These are phyloP conservation scores for Hoplostethus mediterraneus DNA, from an alignment of 2,797 vertebrate species.

Conservation along the genomic window DNA sequence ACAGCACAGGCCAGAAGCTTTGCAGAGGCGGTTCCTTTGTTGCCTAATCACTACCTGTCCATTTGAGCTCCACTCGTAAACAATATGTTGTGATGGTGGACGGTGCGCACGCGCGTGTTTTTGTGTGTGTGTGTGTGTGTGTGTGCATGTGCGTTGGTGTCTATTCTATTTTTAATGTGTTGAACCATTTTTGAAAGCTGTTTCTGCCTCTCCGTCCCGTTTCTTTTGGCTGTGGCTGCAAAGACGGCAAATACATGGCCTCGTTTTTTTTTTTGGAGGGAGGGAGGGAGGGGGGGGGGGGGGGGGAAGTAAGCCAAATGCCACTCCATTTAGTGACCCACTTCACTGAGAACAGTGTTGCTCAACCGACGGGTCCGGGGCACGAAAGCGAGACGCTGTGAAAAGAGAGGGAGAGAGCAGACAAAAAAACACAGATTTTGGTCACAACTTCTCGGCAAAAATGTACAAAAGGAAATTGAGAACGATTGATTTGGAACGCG, in stretches of 20 bases:
- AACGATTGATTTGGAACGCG: slow-evolving; percentile 25
- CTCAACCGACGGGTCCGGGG: not conserved
- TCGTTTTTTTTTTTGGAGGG: slow-evolving; percentile 14
- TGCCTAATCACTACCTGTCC: slow-evolving; percentile 78
- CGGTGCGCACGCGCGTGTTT: not conserved
- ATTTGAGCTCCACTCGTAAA: slow-evolving; percentile 61
- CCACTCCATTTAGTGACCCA: not conserved
- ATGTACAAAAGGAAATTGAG: slow-evolving; percentile 34
- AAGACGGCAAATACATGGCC: slow-evolving; percentile 35
- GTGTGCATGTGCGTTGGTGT: slow-evolving; percentile 24
- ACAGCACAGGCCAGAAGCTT: slow-evolving; percentile 44
- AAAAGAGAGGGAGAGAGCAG: not conserved
- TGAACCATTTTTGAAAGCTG: slow-evolving; percentile 55
- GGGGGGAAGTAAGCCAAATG: slow-evolving; percentile 3
- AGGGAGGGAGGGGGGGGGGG: not conserved
- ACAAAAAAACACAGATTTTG: slow-evolving; percentile 6
- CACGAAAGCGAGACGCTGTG: not conserved
- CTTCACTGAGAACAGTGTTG: slow-evolving; percentile 12
- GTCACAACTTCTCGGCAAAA: slow-evolving; percentile 11
- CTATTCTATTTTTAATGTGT: slow-evolving; percentile 75
- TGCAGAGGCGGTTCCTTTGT: slow-evolving; percentile 74
- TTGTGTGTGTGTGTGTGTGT: not conserved
- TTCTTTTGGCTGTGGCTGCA: slow-evolving; percentile 41
- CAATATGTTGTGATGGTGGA: slow-evolving; percentile 58
- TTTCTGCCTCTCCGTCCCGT: slow-evolving; percentile 43